Conservation (phyloP, 2,113 vertebrate genomes). For the Hydropotes inermis region DNA sequence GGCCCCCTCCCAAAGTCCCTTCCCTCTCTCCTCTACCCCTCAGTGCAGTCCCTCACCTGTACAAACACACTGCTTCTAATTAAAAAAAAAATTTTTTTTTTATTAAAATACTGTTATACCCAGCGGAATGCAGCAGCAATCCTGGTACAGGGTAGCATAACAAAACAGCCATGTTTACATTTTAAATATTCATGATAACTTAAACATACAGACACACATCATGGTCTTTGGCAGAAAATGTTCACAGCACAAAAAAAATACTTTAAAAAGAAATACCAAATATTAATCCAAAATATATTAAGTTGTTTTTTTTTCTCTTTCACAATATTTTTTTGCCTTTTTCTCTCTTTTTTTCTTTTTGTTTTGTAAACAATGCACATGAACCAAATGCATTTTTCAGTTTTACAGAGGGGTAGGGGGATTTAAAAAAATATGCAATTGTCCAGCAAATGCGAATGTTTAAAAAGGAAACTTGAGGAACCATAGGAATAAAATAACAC, state of each 20-base stretch:
- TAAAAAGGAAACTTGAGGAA: slow-evolving; percentile 57
- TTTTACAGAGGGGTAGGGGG: slow-evolving; percentile 66
- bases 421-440: slow-evolving; percentile 81
- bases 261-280: slow-evolving; percentile 86
- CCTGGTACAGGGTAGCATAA: slow-evolving; percentile 83
- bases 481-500: slow-evolving; percentile 47
- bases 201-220: slow-evolving; percentile 84
- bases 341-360: slow-evolving; percentile 74
- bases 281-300: slow-evolving; percentile 91
- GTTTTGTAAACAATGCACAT: slow-evolving; percentile 87
- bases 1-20: background rate
- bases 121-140: slow-evolving; percentile 86
- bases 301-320: slow-evolving; percentile 79
- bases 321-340: slow-evolving; percentile 76
- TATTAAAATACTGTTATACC: slow-evolving; percentile 88
- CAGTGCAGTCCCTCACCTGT: background rate
- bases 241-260: slow-evolving; percentile 87
- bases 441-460: slow-evolving; percentile 87
- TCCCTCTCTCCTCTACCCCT: background rate
- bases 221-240: slow-evolving; percentile 86
- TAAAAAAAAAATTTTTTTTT: slow-evolving; percentile 71
- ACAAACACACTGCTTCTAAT: slow-evolving; percentile 11
- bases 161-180: slow-evolving; percentile 83
- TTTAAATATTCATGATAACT: slow-evolving; percentile 90
- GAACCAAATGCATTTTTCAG: slow-evolving; percentile 79